phyloP scores from a whole-genome alignment of 2,888 invertebrate genomes.

The Chrysodeixis includens region DNA sequence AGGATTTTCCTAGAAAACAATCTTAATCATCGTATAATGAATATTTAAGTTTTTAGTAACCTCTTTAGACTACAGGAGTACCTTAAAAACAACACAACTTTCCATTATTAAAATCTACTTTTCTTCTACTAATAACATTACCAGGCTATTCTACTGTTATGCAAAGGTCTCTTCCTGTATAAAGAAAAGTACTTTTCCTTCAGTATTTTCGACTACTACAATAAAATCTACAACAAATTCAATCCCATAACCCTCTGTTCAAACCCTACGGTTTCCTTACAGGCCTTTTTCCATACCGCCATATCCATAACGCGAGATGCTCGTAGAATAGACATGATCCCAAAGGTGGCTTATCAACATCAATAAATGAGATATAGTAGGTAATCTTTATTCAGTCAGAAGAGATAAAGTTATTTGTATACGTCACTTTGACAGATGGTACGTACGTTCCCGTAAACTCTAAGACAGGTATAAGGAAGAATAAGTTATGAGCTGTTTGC shows the following conservation, averaged over 20 bases:
- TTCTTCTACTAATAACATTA: too few species aligned
- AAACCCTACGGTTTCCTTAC: neutral
- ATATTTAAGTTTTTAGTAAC: too few species aligned
- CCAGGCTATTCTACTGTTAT: too few species aligned
- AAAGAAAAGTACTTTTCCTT: too few species aligned
- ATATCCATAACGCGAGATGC: neutral
- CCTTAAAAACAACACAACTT: too few species aligned
- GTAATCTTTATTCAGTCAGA: constrained; percentile 4
- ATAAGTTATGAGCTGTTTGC: constrained; percentile 17
- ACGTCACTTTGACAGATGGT: constrained; percentile 6
- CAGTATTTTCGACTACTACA: too few species aligned
- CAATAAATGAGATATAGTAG: neutral
- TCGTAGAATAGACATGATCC: neutral
- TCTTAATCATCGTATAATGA: too few species aligned
- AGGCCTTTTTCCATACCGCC: neutral
- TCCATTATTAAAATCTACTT: too few species aligned
- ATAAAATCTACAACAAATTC: too few species aligned
- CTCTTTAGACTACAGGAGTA: too few species aligned
- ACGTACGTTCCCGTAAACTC: neutral
- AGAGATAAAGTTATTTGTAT: constrained; percentile 3
- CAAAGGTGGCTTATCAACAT: constrained; percentile 2
- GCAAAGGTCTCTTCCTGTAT: too few species aligned
- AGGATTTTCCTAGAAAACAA: too few species aligned
- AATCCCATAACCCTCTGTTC: neutral
- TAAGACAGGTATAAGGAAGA: constrained; percentile 11